Base-by-base conservation (phyloP, 2,888 invertebrate genomes). In the Eilema depressum region DNA sequence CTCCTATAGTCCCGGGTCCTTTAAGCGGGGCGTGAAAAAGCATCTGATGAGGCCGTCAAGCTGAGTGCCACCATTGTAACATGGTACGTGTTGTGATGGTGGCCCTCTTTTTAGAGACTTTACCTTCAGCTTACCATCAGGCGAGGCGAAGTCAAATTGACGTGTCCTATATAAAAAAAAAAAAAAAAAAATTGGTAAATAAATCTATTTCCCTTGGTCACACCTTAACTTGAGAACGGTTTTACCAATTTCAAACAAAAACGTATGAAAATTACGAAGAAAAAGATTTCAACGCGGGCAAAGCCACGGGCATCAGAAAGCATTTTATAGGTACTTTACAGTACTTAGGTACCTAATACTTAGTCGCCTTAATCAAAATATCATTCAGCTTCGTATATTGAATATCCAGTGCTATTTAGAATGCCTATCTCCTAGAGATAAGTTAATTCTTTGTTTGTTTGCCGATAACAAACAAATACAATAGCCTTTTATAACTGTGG, bases 401-500 rank as follows among this genome's bases (percentile, higher is more conserved):
- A 53, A 53, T n/a, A 53, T n/a, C 53, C n/a, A 53, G 53, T 53
- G 53, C 53, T 8, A n/a, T 53, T 53, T 53, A 53, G 53, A 17
- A 41, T 17, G 41, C 63, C 41, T 63, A 41, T 63, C 63, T 25
- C 17, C 25, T 10, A 25, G 37, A n/a, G 28, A 64, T 64, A 47
- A 26, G 28, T 28, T 30, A 11, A 53, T 64, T 64, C 64, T 64
- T 64, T 64, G 53, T 64, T 37, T 61, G 47, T 7, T 63, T 26
- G 3, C 65, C 47, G 41, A 33, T 33, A 62, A 17, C 25, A 30
- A 20, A n/a, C 37, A 37, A 53, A 30, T 59, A n/a, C 59, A 17
- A 25, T n/a, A 37, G 56, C 25, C 57, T 57, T 57, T 57, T 57
- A 57, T 12, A 7, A 7, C 14, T 28, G 26, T n/a, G 28, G 12